Evolutionary conservation across 2,797 vertebrate genomes (phyloP).

Genomic region (Periparus ater): DNA sequence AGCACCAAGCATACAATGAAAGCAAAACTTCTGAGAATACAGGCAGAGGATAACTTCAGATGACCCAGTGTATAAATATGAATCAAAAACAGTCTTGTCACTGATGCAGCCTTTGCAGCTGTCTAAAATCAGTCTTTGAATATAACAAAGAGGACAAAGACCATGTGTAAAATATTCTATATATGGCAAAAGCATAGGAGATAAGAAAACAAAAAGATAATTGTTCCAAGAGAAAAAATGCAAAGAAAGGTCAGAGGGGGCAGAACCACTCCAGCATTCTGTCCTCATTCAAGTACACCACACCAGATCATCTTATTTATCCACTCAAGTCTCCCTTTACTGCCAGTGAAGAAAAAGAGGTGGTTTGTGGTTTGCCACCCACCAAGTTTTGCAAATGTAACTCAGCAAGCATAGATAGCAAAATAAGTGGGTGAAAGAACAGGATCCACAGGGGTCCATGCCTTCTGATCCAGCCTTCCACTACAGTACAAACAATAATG

Average conservation of each 20-base stretch:
- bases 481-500: not conserved
- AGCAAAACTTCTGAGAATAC: not conserved
- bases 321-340: not conserved
- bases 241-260: not conserved
- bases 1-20: not conserved
- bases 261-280: not conserved
- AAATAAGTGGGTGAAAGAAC: not conserved
- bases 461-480: not conserved
- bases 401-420: not conserved
- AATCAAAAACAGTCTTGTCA: not conserved
- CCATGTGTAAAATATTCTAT: not conserved
- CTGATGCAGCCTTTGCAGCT: not conserved
- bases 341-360: not conserved
- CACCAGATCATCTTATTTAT: not conserved
- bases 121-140: not conserved
- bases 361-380: not conserved
- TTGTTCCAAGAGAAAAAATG: not conserved
- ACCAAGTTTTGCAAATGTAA: not conserved
- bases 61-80: not conserved
- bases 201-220: not conserved
- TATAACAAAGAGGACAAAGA: not conserved
- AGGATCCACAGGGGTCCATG: rapidly evolving
- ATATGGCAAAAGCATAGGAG: not conserved
- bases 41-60: not conserved
- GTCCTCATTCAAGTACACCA: not conserved